Conservation (phyloP, 2,797 vertebrate genomes). For the Lepus oiostolus region DNA sequence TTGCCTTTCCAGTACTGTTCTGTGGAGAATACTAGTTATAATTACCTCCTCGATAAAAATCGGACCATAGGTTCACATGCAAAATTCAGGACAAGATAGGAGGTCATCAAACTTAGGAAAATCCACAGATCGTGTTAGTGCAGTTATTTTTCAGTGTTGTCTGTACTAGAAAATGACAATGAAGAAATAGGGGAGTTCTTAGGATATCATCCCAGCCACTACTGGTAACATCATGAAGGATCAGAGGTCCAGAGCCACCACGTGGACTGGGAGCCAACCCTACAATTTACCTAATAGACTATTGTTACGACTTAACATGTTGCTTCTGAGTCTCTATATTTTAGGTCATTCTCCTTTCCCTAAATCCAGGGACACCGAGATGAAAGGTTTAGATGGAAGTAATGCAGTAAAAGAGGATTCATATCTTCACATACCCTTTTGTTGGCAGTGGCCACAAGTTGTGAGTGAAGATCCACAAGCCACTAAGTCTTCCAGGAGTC, state of each 20-base stretch:
- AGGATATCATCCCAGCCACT: neutral
- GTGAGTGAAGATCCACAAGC: neutral
- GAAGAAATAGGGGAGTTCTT: neutral
- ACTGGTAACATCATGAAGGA: neutral
- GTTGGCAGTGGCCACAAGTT: neutral
- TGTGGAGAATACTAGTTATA: conserved; percentile 67
- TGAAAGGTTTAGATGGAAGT: neutral
- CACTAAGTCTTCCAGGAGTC: neutral
- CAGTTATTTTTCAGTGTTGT: neutral
- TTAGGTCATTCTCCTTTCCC: conserved; percentile 9
- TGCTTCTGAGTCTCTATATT: neutral
- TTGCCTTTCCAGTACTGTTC: conserved; percentile 60
- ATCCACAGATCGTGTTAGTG: neutral
- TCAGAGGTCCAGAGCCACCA: neutral
- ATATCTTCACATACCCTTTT: neutral
- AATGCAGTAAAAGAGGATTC: neutral
- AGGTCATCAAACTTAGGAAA: neutral
- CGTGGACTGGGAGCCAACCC: neutral
- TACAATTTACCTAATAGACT: neutral
- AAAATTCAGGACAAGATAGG: conserved; percentile 52
- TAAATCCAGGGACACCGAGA: neutral
- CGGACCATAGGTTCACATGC: neutral
- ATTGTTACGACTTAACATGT: neutral
- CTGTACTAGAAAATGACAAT: neutral
- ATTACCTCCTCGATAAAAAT: conserved; percentile 61